Conservation (phyloP, 2,888 invertebrate genomes). For the Hydropsyche betteni region DNA sequence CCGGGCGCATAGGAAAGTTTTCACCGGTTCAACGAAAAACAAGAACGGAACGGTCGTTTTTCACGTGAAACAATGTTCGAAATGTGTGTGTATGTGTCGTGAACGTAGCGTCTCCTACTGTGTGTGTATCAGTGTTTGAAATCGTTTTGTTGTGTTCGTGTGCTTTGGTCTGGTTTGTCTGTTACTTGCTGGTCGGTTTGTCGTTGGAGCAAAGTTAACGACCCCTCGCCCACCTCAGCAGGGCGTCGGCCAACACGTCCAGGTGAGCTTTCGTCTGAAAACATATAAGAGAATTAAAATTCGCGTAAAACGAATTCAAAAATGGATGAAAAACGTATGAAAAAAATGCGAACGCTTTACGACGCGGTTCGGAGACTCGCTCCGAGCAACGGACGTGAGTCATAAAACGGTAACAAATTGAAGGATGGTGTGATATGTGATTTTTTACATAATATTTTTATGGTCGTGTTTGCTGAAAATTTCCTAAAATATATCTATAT, state of each 20-base stretch:
- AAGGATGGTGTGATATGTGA: too few species aligned
- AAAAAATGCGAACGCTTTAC: neutral
- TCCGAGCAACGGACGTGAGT: too few species aligned
- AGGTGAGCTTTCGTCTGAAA: constrained; percentile 94
- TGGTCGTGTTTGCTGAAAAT: too few species aligned
- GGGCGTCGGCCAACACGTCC: constrained; percentile 93
- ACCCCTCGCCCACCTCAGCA: constrained; percentile 93
- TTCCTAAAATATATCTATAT: too few species aligned
- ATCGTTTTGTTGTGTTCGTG: constrained; percentile 42
- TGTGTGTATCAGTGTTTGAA: constrained; percentile 57
- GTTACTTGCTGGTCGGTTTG: constrained; percentile 55
- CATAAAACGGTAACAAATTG: too few species aligned
- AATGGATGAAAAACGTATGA: neutral
- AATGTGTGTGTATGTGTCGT: constrained; percentile 56
- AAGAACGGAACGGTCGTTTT: constrained; percentile 24
- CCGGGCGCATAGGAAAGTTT: constrained; percentile 11
- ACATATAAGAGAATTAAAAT: constrained; percentile 52
- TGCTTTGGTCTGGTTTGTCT: constrained; percentile 58
- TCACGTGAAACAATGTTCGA: neutral
- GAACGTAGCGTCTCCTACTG: constrained; percentile 39
- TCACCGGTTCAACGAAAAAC: constrained; percentile 4
- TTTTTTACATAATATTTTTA: too few species aligned
- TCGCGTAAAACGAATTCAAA: neutral
- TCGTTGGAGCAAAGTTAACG: constrained; percentile 70
- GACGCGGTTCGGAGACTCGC: neutral